Evolutionary conservation across 2,113 vertebrate genomes (phyloP).

Genomic region (Hassar affinis): DNA sequence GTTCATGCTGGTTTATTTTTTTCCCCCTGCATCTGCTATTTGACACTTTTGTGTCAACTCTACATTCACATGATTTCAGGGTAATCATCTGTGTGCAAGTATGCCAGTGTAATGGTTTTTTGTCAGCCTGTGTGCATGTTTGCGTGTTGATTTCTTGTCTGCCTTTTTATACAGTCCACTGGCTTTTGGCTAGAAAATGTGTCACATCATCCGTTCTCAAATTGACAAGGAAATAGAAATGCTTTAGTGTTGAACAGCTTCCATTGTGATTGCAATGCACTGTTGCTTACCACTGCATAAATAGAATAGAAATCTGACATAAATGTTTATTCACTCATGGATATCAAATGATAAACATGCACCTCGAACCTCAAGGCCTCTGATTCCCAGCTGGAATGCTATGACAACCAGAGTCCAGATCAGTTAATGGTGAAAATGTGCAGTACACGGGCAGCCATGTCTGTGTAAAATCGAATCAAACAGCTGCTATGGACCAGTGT

Average conservation of each 20-base stretch:
- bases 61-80: background rate
- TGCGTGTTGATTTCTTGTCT: slow-evolving; percentile 16
- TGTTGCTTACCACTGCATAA: background rate
- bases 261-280: background rate
- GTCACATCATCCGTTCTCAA: slow-evolving; percentile 14
- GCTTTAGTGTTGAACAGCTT: slow-evolving; percentile 4
- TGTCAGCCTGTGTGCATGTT: background rate
- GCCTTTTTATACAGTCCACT: slow-evolving; percentile 18
- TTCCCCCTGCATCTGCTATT: background rate
- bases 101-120: slow-evolving; percentile 7
- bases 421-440: slow-evolving; percentile 25
- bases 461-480: slow-evolving; percentile 20
- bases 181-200: background rate
- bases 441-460: background rate
- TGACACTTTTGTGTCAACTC: background rate
- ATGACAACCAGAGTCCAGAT: background rate
- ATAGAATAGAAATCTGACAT: slow-evolving; percentile 9
- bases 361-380: background rate
- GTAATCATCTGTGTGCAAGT: slow-evolving; percentile 14
- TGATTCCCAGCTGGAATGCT: slow-evolving; percentile 15
- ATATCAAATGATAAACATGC: slow-evolving; percentile 8
- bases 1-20: background rate
- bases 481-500: slow-evolving; percentile 12
- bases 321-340: background rate
- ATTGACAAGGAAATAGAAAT: slow-evolving; percentile 14